Base-by-base conservation (phyloP, 1,140 invertebrate species). In the Achatina immaculata region DNA sequence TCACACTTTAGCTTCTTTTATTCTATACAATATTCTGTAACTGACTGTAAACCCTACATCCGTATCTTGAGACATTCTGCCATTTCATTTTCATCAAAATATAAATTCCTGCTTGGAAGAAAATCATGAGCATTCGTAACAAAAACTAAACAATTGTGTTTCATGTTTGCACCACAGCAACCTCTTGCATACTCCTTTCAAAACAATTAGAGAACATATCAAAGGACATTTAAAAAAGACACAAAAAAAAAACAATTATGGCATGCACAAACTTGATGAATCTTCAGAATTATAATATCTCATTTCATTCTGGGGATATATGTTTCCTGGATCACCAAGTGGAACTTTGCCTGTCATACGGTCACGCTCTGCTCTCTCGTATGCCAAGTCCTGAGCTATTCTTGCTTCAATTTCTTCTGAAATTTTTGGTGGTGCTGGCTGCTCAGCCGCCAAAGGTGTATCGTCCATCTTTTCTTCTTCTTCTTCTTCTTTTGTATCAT, bases 401-500 rank as follows among this genome's bases (percentile, higher is more conserved):
- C 68, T 34, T 65, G 42, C 66, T 40, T 80, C 66, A 40, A 80
- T 43, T 43, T 80, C 78, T 1, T 80, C 66, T 38, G 68, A 51
- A 38, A 80, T 71, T 58, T 80, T 80, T 48, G 66, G 45, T 3
- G 45, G n/a, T 71, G 66, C 42, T 34, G 45, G 65, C 28, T 31
- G 36, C n/a, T 80, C 78, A 19, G 78, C 14, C 21, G 31, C 7
- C 0, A 28, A 31, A 51, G 78, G 55, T 51, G 45, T 36, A 11
- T 80, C 78, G 24, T 71, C 68, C 78, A 80, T 80, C 36, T 80
- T 80, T 72, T 80, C 66, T 28, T 66, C 78, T 51, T 14, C 62
- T 24, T 72, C 68, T 28, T 72, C 66, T 34, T 43, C 76, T 72
- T 80, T 80, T 28, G 78, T 55, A 62, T 80, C 78, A 42, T 97